Evolutionary conservation across 2,888 invertebrate species (phyloP).

Genomic region (Argynnis bischoffii): DNA sequence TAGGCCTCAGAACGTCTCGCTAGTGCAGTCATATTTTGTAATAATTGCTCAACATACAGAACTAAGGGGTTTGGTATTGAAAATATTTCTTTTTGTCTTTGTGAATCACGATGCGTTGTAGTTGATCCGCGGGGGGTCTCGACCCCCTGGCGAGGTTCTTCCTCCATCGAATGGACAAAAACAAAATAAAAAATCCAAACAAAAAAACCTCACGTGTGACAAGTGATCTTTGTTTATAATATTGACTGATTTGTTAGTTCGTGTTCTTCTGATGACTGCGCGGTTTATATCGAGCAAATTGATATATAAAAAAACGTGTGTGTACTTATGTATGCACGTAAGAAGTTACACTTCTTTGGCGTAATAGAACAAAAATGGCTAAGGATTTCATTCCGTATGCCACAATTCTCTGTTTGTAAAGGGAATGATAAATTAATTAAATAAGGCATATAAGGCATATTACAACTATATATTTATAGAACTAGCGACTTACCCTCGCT

Average conservation of each 20-base stretch:
- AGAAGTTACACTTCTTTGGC: no score
- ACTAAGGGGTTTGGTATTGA: slow-evolving; percentile 38
- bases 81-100: slow-evolving; percentile 76
- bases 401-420: no score
- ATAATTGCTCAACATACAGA: slow-evolving; percentile 21
- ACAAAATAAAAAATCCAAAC: slow-evolving; percentile 71
- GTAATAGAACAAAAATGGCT: no score
- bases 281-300: slow-evolving; percentile 18
- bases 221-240: slow-evolving; percentile 79
- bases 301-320: slow-evolving; percentile 6
- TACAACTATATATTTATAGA: no score
- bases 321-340: neutral
- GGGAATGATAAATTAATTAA: no score
- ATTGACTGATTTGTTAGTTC: slow-evolving; percentile 78
- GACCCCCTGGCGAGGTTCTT: slow-evolving; percentile 80
- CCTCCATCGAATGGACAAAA: slow-evolving; percentile 79
- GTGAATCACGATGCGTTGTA: slow-evolving; percentile 81
- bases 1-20: neutral
- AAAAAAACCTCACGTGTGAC: slow-evolving; percentile 79
- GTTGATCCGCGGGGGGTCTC: slow-evolving; percentile 71
- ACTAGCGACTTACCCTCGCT: no score
- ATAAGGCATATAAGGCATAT: no score
- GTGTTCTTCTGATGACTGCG: slow-evolving; percentile 41
- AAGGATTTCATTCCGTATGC: no score
- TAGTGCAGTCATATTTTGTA: slow-evolving; percentile 3